These are phyloP conservation scores for Tychaedon coryphoeus DNA, from an alignment of 2,113 vertebrate species.

Conservation along the genomic window DNA sequence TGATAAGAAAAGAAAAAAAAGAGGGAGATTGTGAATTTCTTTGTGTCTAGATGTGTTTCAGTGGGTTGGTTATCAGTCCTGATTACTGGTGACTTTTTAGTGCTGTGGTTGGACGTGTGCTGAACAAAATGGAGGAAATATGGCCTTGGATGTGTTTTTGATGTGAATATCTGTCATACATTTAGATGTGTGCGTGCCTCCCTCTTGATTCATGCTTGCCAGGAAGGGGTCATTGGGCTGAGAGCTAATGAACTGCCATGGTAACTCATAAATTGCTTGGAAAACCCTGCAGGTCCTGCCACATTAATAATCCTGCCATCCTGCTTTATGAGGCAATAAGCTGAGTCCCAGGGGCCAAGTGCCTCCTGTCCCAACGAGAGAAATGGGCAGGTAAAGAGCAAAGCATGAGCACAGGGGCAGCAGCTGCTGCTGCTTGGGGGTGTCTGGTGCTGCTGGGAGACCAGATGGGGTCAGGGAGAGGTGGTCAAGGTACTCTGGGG, in stretches of 20 bases:
- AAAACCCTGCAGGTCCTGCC: conserved; percentile 29
- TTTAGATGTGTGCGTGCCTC: not conserved
- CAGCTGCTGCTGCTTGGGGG: not conserved
- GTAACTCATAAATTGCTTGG: conserved; percentile 43
- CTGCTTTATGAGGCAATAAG: conserved; percentile 47
- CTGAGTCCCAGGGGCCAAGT: not conserved
- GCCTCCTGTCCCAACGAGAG: not conserved
- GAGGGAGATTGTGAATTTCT: not conserved
- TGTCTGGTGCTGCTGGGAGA: not conserved
- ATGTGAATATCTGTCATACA: not conserved
- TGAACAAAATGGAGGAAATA: not conserved
- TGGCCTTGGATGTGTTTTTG: not conserved
- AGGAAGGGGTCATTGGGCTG: not conserved
- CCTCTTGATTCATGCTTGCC: not conserved
- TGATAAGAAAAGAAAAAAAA: not conserved
- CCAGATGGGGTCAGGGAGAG: not conserved
- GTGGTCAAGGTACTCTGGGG: not conserved
- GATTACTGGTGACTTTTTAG: not conserved
- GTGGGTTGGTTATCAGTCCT: not conserved
- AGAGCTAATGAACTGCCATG: conserved; percentile 34
- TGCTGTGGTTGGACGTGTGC: not conserved
- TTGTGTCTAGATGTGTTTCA: not conserved
- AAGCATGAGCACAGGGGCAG: not conserved
- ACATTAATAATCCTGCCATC: conserved; percentile 44
- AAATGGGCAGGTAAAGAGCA: not conserved